phyloP scores from a whole-genome alignment of 2,888 invertebrate genomes.

The Craniophora ligustri region DNA sequence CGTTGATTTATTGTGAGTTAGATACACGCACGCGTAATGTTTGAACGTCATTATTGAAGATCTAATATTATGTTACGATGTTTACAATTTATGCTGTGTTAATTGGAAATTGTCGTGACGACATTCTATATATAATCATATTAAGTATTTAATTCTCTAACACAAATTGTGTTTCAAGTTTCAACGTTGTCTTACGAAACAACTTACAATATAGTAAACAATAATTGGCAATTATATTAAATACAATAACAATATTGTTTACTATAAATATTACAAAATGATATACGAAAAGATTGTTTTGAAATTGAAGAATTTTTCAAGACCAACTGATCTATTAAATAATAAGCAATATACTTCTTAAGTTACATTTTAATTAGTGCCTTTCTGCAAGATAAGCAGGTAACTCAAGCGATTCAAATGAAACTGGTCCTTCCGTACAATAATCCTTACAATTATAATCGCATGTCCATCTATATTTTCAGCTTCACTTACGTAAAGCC shows the following conservation, averaged over 20 bases:
- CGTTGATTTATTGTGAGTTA: constrained; percentile 33
- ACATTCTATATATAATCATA: not conserved
- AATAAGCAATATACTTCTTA: too few relatives aligned
- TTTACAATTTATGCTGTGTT: constrained; percentile 17
- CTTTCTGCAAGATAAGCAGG: too few relatives aligned
- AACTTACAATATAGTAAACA: too few relatives aligned
- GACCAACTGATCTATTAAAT: too few relatives aligned
- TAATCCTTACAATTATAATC: constrained; percentile 4
- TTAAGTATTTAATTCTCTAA: not conserved
- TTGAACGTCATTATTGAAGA: constrained; percentile 13
- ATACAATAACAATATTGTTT: too few relatives aligned
- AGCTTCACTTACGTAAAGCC: constrained; percentile 7
- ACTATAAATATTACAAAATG: too few relatives aligned
- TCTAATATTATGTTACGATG: constrained; percentile 16
- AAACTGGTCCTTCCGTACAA: not conserved
- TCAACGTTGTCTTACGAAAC: too few relatives aligned
- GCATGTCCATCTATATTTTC: not conserved
- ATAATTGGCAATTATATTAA: too few relatives aligned
- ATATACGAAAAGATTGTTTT: too few relatives aligned
- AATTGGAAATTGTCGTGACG: not conserved
- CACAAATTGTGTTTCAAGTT: too few relatives aligned
- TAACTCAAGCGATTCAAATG: not conserved
- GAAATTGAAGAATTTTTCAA: too few relatives aligned
- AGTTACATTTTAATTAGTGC: too few relatives aligned
- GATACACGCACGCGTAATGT: constrained; percentile 11